Conservation (phyloP, 2,113 vertebrate genomes). For the Gorilla gorilla region DNA sequence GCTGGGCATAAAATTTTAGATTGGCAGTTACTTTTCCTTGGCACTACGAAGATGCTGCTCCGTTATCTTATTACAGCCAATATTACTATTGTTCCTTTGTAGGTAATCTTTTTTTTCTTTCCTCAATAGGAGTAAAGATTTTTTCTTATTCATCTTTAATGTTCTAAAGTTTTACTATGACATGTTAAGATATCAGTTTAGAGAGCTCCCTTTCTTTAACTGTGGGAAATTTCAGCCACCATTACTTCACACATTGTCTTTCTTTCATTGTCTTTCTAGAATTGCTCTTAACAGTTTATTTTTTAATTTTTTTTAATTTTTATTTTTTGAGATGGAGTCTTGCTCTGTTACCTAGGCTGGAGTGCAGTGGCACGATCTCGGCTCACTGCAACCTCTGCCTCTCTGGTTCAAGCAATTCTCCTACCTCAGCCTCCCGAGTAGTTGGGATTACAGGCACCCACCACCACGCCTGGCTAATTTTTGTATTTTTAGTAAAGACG, state of each 20-base stretch:
- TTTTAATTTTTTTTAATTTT: too few species aligned
- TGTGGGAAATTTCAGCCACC: conserved; percentile 25
- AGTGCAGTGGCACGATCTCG: too few species aligned
- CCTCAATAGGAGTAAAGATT: background rate
- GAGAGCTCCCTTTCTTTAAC: background rate
- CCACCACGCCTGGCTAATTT: too few species aligned
- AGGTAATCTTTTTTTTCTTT: background rate
- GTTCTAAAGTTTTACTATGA: background rate
- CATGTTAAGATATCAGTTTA: background rate
- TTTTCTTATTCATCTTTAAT: background rate
- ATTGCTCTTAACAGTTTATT: background rate
- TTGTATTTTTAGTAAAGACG: too few species aligned
- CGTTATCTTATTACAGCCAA: background rate
- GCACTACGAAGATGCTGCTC: background rate
- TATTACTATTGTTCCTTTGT: background rate
- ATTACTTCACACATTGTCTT: background rate
- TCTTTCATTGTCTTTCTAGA: background rate
- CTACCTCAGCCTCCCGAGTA: too few species aligned
- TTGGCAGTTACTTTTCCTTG: background rate
- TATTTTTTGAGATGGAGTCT: too few species aligned
- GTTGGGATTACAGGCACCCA: too few species aligned
- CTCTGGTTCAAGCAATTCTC: too few species aligned
- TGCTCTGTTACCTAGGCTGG: too few species aligned
- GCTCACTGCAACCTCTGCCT: too few species aligned
- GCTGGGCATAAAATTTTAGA: background rate